Base-by-base conservation (phyloP, 2,113 vertebrate species). In the Pholis gunnellus region DNA sequence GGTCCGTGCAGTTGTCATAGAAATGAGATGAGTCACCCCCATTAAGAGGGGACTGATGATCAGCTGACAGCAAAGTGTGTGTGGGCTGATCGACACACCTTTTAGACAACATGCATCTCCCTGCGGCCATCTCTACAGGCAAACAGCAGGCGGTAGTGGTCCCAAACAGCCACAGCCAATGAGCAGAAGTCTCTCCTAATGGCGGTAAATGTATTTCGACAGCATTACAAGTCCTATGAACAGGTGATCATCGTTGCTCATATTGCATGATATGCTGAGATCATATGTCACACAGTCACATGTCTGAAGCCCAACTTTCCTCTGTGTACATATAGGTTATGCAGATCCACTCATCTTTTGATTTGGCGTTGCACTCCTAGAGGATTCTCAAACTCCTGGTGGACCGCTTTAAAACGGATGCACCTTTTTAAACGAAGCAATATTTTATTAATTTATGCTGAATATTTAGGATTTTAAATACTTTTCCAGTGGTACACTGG, bases 21-120 rank as follows among this genome's bases (percentile, higher is more conserved):
- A 89, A 93, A 93, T 91, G 74, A 86, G 67, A 89, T 92, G 88
- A 92, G 89, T 90, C 90, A 92, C 74, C 74, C 61, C 72, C 31
- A 66, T 70, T 72, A 65, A 36, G 22, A 42, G 79, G 64, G 66
- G 59, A 44, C 68, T 14, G 61, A 70, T 78, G 63, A 69, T 34
- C 84, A 88, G 75, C 76, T 83, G 83, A 86, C 60, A 83, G 68
- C 77, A 73, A 44, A 72, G 81, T 61, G 61, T 25, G 88, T 88
- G 85, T 89, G 85, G 89, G 90, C 86, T 48, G 85, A 90, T 81
- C 76, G 52, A 83, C 44, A 20, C n/a, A 8, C 14, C 31, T 1
- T 78, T 75, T 68, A 84, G 75, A 80, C 31, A 85, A 83, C 67
- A 1, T 17, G 66, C 72, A 17, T 75, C 78, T 38, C 36, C 20